phyloP scores from a whole-genome alignment of 2,888 invertebrate species.

The Imbricaverruca yamaguchii region DNA sequence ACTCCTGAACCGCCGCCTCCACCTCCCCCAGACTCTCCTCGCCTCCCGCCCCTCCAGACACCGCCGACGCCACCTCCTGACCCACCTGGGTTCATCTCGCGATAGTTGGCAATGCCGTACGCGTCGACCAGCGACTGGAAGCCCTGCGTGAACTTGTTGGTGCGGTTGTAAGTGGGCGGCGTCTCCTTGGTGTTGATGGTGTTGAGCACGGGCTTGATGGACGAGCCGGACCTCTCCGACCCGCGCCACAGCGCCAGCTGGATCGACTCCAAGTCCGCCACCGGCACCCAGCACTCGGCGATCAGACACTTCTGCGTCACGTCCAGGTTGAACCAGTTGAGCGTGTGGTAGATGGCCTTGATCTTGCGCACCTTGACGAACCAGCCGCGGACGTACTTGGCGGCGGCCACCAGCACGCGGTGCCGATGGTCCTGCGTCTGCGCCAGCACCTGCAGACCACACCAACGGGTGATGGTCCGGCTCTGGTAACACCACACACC shows the following conservation, averaged over 20 bases:
- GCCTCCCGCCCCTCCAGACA: slow-evolving; percentile 33
- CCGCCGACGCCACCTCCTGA: slow-evolving; percentile 33
- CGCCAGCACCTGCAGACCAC: slow-evolving; percentile 57
- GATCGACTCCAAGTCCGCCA: slow-evolving; percentile 59
- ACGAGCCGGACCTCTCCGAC: slow-evolving; percentile 56
- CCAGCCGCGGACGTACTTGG: slow-evolving; percentile 81
- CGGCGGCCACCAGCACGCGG: slow-evolving; percentile 72
- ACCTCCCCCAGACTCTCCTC: background rate
- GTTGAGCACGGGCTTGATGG: slow-evolving; percentile 85
- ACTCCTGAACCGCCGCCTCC: slow-evolving; percentile 36
- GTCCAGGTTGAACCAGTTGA: slow-evolving; percentile 87
- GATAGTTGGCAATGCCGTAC: slow-evolving; percentile 90
- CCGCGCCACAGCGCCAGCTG: slow-evolving; percentile 72
- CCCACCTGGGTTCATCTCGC: slow-evolving; percentile 88
- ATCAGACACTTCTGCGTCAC: slow-evolving; percentile 83
- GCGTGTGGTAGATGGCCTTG: slow-evolving; percentile 88
- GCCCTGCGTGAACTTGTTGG: slow-evolving; percentile 90
- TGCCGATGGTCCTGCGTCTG: slow-evolving; percentile 84
- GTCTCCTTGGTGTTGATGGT: slow-evolving; percentile 80
- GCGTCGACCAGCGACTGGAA: slow-evolving; percentile 94
- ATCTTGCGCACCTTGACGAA: slow-evolving; percentile 76
- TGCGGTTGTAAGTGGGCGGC: slow-evolving; percentile 93
- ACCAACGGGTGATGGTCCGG: no score
- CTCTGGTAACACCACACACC: no score
- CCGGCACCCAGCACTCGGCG: slow-evolving; percentile 82